These are phyloP conservation scores for Notoglanidium macrostoma DNA, from an alignment of 2,797 vertebrate species.

Conservation along the genomic window DNA sequence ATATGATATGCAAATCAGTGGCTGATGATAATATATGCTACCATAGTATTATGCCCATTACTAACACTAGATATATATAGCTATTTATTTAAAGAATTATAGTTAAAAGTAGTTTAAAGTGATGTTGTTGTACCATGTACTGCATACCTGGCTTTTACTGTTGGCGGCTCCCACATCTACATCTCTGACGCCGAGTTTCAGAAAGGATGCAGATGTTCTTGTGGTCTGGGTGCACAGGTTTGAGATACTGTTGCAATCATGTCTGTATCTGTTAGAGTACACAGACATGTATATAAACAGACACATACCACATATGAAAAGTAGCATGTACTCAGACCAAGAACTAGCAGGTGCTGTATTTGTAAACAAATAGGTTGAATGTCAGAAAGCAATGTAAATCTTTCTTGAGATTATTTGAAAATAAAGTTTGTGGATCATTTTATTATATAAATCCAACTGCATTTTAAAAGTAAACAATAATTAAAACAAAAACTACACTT, in stretches of 20 bases:
- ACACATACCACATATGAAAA: conserved; percentile 23
- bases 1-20: neutral
- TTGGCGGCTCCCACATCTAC: conserved; percentile 50
- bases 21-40: neutral
- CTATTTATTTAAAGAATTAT: neutral
- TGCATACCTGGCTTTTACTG: conserved; percentile 41
- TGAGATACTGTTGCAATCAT: conserved; percentile 48
- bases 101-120: conserved; percentile 20
- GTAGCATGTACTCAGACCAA: neutral
- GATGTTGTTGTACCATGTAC: conserved; percentile 20
- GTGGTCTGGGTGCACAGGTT: conserved; percentile 53
- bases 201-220: conserved; percentile 64
- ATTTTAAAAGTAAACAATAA: neutral
- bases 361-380: neutral
- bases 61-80: neutral
- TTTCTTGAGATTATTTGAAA: neutral
- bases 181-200: conserved; percentile 57
- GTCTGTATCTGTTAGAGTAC: conserved; percentile 37
- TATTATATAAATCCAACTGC: neutral
- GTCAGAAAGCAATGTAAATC: neutral
- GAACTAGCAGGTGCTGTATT: neutral
- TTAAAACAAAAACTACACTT: neutral
- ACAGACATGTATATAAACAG: conserved; percentile 34
- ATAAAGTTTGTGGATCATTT: neutral
- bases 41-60: neutral